Conservation (phyloP, 92 coral and sea anemone genomes). For the Porites rus region DNA sequence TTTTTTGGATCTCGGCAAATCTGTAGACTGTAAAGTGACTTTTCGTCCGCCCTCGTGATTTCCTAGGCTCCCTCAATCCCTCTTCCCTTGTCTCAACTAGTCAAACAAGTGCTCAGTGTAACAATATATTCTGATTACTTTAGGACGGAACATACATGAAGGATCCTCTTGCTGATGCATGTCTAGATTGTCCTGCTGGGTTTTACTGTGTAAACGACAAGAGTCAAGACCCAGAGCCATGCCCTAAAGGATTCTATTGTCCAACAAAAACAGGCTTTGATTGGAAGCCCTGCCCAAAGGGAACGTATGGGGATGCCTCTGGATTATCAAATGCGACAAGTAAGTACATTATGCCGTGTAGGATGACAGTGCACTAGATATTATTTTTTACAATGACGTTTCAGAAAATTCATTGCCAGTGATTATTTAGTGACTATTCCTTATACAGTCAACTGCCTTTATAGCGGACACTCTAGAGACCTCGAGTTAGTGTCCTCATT, state of each 20-base stretch:
- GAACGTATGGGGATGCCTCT: slow-evolving; percentile 85
- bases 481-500: no score
- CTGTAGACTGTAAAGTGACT: neutral
- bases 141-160: slow-evolving; percentile 98
- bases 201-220: slow-evolving; percentile 95
- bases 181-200: slow-evolving; percentile 94
- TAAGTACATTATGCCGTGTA: slow-evolving; percentile 7
- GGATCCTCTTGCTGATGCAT: slow-evolving; percentile 85
- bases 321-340: slow-evolving; percentile 88
- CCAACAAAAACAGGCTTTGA: slow-evolving; percentile 86
- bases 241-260: slow-evolving; percentile 97
- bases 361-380: neutral
- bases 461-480: no score
- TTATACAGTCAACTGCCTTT: no score
- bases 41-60: no score
- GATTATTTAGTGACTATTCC: no score
- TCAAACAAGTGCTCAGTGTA: no score
- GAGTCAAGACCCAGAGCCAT: slow-evolving; percentile 93
- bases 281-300: slow-evolving; percentile 94
- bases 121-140: no score
- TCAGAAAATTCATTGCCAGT: no score
- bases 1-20: neutral
- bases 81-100: no score
- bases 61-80: no score
- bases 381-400: neutral